Evolutionary conservation across 2,113 vertebrate species (phyloP), one percentile per base, ranked within the genome.

Genomic region (Gnathonemus echidnorhynchus): DNA sequence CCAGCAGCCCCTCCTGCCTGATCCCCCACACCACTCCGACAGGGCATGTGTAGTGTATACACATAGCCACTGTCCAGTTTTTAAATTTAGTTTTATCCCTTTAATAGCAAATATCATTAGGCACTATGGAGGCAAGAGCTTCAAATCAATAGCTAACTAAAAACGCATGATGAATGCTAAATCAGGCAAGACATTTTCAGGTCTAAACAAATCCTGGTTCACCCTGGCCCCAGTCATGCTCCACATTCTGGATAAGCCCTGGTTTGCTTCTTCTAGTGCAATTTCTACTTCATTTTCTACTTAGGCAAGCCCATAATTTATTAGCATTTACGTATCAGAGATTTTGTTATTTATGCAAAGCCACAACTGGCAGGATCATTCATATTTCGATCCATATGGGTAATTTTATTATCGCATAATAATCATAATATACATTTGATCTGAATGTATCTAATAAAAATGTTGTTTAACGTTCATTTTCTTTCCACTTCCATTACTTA

Each of bases 381-480:
- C 49, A 35, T 31, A 52, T 87, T 56, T 87, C 24, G 86, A 53
- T 53, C 31, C 48, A 11, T 87, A 53, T 35, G 86, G 31, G 48
- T 39, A 56, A 87, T 87, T 87, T 86, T 87, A 53, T 87, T 35
- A 87, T 53, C n/a, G 31, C 15, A 3, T 27, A 87, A 87, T 87
- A 85, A 85, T 85, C 83, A 85, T 85, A 45, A 85, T 48, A 46
- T 85, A 50, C n/a, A n/a, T 87, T 87, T 48, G 24, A 53, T 50
- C 48, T 53, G n/a, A 87, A 87, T 53, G 86, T 87, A 53, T 53
- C 86, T 42, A 87, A 56, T 53, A 87, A 87, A 86, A 87, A 87
- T 87, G 50, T 87, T 56, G 86, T 87, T 53, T 87, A 87, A 49
- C 31, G 15, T 53, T 87, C 50, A 31, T 87, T 87, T 87, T 52